Conservation (phyloP, 2,888 invertebrate genomes). For the Agrochola lota region DNA sequence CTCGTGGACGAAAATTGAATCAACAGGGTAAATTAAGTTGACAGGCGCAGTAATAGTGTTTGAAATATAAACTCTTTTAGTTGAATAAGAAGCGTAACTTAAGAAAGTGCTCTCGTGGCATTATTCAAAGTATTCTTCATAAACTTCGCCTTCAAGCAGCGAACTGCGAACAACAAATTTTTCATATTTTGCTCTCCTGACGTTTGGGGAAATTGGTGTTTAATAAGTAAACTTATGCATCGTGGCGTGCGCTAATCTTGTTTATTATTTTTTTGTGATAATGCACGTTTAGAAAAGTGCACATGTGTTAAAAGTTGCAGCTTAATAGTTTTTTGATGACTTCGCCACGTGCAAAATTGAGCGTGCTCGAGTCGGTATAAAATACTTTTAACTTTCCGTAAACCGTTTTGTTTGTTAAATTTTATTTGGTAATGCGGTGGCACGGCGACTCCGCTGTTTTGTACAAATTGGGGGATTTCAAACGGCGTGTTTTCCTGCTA, state of each 20-base stretch:
- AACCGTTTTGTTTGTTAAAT: slow-evolving; percentile 64
- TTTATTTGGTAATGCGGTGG: slow-evolving; percentile 66
- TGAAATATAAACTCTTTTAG: slow-evolving; percentile 70
- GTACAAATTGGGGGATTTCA: slow-evolving; percentile 56
- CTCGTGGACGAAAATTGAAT: slow-evolving; percentile 86
- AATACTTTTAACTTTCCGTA: slow-evolving; percentile 60
- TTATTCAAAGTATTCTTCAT: slow-evolving; percentile 76
- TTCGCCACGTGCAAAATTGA: slow-evolving; percentile 69
- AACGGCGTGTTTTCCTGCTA: slow-evolving; percentile 44
- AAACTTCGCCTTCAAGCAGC: slow-evolving; percentile 69
- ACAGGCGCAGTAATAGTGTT: slow-evolving; percentile 72
- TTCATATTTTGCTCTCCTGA: slow-evolving; percentile 76
- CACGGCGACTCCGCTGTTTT: slow-evolving; percentile 39
- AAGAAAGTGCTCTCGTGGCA: slow-evolving; percentile 67
- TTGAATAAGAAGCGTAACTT: slow-evolving; percentile 67
- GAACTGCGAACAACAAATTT: slow-evolving; percentile 73
- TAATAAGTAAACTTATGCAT: slow-evolving; percentile 81
- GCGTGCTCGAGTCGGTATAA: slow-evolving; percentile 59
- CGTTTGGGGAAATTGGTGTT: slow-evolving; percentile 78
- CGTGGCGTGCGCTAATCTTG: slow-evolving; percentile 71
- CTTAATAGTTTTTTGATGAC: slow-evolving; percentile 80
- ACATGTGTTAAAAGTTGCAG: slow-evolving; percentile 73
- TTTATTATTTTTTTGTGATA: slow-evolving; percentile 60
- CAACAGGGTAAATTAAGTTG: slow-evolving; percentile 85
- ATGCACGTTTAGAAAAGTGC: slow-evolving; percentile 72